Base-by-base conservation (phyloP, 1,140 invertebrate species). In the Panagrolaimus sp. region DNA sequence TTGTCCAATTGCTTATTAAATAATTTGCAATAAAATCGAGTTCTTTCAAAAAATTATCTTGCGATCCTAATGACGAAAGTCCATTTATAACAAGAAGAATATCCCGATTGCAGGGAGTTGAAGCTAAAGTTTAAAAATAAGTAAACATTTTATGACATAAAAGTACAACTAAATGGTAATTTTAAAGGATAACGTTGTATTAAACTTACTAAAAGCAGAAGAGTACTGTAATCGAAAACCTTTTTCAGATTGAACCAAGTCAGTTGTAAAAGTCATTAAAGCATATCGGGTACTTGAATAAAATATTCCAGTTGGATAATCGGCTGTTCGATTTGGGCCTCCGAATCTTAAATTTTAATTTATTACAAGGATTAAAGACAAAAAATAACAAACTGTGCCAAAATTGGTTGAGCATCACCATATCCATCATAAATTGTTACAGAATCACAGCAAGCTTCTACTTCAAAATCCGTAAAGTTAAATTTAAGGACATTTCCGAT, bases 1-100 rank as follows among this genome's bases (percentile, higher is more conserved):
- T 67, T 27, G 57, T 65, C 73, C 73, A 74, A 11, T 72, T 61
- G 5, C 72, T 25, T 48, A 72, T 68, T 48, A 74, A 62, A 23
- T 69, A 45, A 45, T 69, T 63, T 2, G 73, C 71, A 42, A 74
- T 70, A 65, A 74, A 74, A 11, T 73, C 38, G 11, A 74, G 66
- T 38, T 74, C 63, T 61, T 74, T 66, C 9, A 71, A 14, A 45
- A 70, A 74, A 46, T 74, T 74, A 0, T 61, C 46, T 53, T 74
- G 73, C 0, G 67, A 57, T 13, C 73, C 73, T 9, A 74, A 63
- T 8, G 63, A 65, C 0, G 62, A 8, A 46, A 74, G 31, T 25
- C 67, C 73, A 61, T 74, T 74, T 9, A 74, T 69, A 14, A 67
- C 45, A 13, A 74, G 45, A 25, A 73, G 62, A 42, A 74, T 73